phyloP scores from a whole-genome alignment of 2,113 vertebrate species.

The Microcebus jonahi region DNA sequence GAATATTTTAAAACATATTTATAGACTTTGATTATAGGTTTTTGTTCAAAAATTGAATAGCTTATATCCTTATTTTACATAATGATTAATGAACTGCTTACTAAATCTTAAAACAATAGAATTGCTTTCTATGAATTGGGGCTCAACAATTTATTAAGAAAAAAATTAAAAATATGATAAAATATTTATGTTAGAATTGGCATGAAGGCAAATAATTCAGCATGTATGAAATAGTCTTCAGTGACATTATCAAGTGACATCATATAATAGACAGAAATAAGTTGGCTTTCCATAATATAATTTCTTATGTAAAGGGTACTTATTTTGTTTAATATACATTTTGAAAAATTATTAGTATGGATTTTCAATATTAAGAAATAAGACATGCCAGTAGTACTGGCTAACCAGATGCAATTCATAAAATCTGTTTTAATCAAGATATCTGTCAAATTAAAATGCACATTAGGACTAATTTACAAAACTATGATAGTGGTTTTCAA shows the following conservation, averaged over 20 bases:
- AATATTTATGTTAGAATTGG: background rate
- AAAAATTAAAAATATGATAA: background rate
- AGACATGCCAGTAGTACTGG: slow-evolving; percentile 51
- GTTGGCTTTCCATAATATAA: background rate
- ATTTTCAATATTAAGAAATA: slow-evolving; percentile 58
- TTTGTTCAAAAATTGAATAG: background rate
- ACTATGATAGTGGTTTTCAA: slow-evolving; percentile 39
- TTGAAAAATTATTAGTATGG: slow-evolving; percentile 56
- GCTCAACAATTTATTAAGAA: background rate
- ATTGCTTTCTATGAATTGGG: background rate
- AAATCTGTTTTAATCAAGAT: slow-evolving; percentile 64
- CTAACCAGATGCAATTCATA: slow-evolving; percentile 57
- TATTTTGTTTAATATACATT: slow-evolving; percentile 23
- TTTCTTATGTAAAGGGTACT: background rate
- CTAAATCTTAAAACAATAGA: background rate
- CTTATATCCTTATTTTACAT: background rate
- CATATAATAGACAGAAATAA: background rate
- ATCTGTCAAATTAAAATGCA: slow-evolving; percentile 73
- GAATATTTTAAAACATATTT: background rate
- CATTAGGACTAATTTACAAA: slow-evolving; percentile 65
- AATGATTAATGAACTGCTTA: background rate
- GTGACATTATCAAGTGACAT: background rate
- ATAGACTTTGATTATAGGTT: background rate
- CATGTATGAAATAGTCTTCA: background rate
- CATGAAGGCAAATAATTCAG: background rate